Conservation (phyloP, 2,888 invertebrate species). For the Ptilodon capucinus region DNA sequence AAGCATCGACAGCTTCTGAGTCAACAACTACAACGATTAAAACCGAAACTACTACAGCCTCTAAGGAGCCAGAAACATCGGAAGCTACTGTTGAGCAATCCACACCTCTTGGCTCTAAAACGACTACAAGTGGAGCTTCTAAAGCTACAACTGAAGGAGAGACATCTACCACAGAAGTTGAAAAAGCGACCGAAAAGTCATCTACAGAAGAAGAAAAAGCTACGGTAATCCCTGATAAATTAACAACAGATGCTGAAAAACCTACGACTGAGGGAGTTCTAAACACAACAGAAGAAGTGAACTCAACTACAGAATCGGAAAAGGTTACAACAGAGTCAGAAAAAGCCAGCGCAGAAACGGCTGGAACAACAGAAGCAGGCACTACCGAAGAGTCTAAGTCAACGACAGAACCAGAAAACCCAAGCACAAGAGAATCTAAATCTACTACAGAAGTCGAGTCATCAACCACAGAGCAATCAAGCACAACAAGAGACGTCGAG, state of each 20-base stretch:
- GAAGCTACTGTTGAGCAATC: background rate
- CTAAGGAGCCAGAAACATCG: background rate
- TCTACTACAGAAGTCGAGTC: conserved; percentile 9
- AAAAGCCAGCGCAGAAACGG: no score
- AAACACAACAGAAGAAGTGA: conserved; percentile 7
- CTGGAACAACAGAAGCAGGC: conserved; percentile 1
- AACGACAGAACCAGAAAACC: conserved; percentile 6
- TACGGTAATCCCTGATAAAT: background rate
- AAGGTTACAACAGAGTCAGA: conserved; percentile 2
- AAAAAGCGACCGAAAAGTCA: conserved; percentile 1
- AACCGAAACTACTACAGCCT: background rate
- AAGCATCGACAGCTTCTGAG: background rate
- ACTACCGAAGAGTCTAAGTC: background rate
- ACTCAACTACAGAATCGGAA: conserved; percentile 4
- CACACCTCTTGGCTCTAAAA: background rate
- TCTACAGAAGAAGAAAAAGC: background rate
- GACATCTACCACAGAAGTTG: background rate
- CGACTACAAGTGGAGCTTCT: background rate
- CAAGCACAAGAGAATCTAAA: conserved; percentile 4
- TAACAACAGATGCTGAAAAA: conserved; percentile 5
- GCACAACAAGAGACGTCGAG: conserved; percentile 7
- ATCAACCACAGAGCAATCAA: conserved; percentile 2
- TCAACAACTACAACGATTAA: background rate
- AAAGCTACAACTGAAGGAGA: background rate
- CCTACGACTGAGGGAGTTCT: conserved; percentile 11